Percentiles rank a stretch among this genome's conserved stretches.
Conservation (phyloP, 2,113 vertebrate species). For the Grallaria varia region DNA sequence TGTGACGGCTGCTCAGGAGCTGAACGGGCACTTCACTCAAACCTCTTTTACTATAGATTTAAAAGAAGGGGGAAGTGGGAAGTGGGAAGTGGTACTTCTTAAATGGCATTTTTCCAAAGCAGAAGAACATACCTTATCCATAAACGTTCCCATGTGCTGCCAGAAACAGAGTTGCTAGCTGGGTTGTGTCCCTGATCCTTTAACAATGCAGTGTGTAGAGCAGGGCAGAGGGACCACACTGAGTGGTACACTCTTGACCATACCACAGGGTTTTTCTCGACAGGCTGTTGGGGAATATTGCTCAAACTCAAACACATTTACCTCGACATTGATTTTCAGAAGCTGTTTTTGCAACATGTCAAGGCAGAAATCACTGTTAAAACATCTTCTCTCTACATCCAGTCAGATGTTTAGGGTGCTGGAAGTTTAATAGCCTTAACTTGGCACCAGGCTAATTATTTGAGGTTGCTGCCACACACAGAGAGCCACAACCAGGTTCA, state of each 20-base stretch:
- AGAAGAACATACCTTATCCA: not conserved
- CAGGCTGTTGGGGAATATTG: not conserved
- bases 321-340: not conserved
- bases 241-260: not conserved
- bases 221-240: not conserved
- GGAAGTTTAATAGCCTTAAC: constrained; percentile 15
- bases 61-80: not conserved
- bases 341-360: not conserved
- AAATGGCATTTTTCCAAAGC: not conserved
- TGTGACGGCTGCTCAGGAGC: not conserved
- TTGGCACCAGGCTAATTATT: not conserved
- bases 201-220: not conserved
- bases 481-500: not conserved
- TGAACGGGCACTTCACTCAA: not conserved
- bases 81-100: not conserved
- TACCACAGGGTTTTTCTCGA: not conserved
- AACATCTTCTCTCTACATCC: not conserved
- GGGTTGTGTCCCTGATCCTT: not conserved
- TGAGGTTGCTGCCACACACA: constrained; percentile 35
- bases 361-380: not conserved
- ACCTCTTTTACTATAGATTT: not conserved
- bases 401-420: not conserved
- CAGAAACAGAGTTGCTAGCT: not conserved
- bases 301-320: not conserved
- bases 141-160: not conserved